A percentile compares a stretch with the other conserved stretches of the same genome.
Evolutionary conservation across 2,888 invertebrate species (phyloP).

Genomic region (Panzeria rudis): DNA sequence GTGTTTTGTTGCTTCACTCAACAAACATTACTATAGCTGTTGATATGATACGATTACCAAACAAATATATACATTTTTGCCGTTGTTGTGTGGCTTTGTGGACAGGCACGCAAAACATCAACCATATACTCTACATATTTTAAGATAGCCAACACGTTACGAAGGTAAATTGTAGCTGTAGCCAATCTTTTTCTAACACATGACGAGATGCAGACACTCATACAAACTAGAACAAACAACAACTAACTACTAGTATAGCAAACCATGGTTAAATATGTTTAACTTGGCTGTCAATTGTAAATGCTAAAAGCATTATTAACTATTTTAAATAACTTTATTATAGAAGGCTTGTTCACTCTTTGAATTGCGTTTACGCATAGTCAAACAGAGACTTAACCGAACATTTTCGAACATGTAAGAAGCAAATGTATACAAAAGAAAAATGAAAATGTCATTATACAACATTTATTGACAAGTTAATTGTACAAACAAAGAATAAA

Average conservation of each 20-base stretch:
- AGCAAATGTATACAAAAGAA: constrained; percentile 36
- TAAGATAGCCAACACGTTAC: not conserved
- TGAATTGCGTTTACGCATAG: constrained; percentile 54
- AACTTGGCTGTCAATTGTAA: constrained; percentile 68
- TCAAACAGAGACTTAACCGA: not conserved
- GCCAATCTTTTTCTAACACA: constrained; percentile 36
- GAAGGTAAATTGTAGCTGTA: not conserved
- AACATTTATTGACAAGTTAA: constrained; percentile 46
- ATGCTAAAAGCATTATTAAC: constrained; percentile 69
- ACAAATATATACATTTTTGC: constrained; percentile 9
- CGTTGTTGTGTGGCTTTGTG: not conserved
- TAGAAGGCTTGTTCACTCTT: constrained; percentile 26
- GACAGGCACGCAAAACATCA: constrained; percentile 50
- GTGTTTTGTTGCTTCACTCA: constrained; percentile 17
- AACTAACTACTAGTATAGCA: constrained; percentile 21
- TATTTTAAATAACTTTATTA: constrained; percentile 71
- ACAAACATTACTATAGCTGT: constrained; percentile 16
- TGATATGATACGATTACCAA: constrained; percentile 29
- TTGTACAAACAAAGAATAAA: constrained; percentile 35
- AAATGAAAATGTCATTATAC: constrained; percentile 45
- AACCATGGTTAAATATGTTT: constrained; percentile 64
- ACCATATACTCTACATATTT: constrained; percentile 3
- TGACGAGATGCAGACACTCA: constrained; percentile 2
- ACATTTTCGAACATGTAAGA: constrained; percentile 23
- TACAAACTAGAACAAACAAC: constrained; percentile 29